phyloP scores from a whole-genome alignment of 2,113 vertebrate genomes.

The Myanophis thanlyinensis region DNA sequence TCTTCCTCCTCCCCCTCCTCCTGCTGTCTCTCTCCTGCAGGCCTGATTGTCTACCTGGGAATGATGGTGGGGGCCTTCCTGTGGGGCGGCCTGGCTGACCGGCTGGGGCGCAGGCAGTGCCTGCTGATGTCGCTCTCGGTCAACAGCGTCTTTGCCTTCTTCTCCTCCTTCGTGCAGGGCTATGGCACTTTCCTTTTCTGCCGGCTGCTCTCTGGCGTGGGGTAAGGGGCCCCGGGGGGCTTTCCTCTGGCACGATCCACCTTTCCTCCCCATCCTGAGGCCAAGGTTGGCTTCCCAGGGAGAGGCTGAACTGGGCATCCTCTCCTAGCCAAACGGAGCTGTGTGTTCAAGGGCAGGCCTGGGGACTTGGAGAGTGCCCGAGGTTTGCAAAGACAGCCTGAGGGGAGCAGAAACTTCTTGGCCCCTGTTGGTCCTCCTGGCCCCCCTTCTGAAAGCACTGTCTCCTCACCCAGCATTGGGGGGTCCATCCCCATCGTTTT shows the following conservation, averaged over 20 bases:
- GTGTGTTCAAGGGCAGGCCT: not conserved
- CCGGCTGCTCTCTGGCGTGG: conserved; percentile 91
- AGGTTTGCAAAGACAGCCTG: not conserved
- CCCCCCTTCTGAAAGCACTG: not conserved
- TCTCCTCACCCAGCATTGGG: conserved; percentile 79
- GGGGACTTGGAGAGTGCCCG: not conserved
- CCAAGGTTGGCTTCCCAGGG: not conserved
- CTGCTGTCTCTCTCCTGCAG: conserved; percentile 58
- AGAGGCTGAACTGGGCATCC: not conserved
- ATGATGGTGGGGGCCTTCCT: conserved; percentile 99
- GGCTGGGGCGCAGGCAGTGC: conserved; percentile 91
- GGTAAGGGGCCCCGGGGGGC: conserved; percentile 74
- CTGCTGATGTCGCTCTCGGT: conserved; percentile 97
- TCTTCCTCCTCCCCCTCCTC: not conserved
- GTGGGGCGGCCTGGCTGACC: conserved; percentile 94
- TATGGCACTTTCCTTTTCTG: conserved; percentile 97
- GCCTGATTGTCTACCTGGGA: conserved; percentile 91
- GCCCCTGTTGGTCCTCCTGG: not conserved
- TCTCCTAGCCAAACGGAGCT: not conserved
- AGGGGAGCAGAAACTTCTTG: not conserved
- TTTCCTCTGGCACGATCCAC: too few relatives aligned
- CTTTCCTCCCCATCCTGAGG: not conserved
- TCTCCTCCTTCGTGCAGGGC: conserved; percentile 98
- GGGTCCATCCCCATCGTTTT: conserved; percentile 98
- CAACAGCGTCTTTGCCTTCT: conserved; percentile 97